Evolutionary conservation across 53 echinoderm and acorn worm genomes (phyloP).

Genomic region (Patiria pectinifera): DNA sequence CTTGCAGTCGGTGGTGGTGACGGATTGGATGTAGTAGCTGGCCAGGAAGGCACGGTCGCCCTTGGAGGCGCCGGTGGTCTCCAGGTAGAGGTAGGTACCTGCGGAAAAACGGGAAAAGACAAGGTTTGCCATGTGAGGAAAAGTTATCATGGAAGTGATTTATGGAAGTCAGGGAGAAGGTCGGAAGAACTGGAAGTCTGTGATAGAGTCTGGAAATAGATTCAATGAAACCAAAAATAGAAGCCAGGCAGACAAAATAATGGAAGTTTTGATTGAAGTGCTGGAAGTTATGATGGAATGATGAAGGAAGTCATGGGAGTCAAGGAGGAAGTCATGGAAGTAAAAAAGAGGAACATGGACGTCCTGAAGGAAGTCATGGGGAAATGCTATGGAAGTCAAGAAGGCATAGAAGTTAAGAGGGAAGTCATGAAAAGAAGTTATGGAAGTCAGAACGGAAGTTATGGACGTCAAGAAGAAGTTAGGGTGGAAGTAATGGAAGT

Average conservation of each 20-base stretch:
- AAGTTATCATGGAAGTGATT: not conserved
- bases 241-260: no score
- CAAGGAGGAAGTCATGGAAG: not conserved
- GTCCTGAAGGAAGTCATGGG: no score
- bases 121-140: not conserved
- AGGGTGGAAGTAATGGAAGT: no score
- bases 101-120: not conserved
- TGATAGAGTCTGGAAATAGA: no score
- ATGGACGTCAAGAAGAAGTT: not conserved
- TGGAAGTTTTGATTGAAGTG: no score
- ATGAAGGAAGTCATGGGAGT: no score
- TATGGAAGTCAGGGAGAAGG: no score
- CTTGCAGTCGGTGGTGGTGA: slow-evolving; percentile 62
- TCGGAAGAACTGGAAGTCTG: no score
- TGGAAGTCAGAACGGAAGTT: not conserved
- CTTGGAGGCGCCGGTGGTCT: slow-evolving; percentile 57
- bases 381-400: no score
- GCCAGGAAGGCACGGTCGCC: slow-evolving; percentile 85
- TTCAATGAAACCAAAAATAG: no score
- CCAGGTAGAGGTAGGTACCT: slow-evolving; percentile 89
- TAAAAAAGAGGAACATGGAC: not conserved
- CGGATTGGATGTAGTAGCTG: slow-evolving; percentile 59
- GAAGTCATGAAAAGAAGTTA: not conserved
- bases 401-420: not conserved
- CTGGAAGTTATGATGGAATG: no score